Evolutionary conservation across 2,888 invertebrate genomes (phyloP).

Genomic region (Quadroppia sp.): DNA sequence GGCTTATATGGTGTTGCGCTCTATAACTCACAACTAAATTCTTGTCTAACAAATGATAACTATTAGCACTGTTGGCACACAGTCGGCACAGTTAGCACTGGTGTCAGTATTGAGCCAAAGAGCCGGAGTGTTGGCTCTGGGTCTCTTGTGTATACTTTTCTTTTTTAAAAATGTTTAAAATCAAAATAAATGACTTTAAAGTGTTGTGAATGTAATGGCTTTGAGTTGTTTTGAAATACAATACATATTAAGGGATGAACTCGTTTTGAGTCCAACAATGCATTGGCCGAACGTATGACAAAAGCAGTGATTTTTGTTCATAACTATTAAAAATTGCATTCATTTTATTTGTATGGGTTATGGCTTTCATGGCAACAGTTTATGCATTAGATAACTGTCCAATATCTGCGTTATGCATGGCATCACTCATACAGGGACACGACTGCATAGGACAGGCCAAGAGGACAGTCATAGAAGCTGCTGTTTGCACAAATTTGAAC

Average conservation of each 20-base stretch:
- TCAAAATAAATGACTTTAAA: slow-evolving; percentile 35
- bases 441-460: not conserved
- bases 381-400: not conserved
- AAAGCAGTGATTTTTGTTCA: slow-evolving; percentile 3
- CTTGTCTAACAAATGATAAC: slow-evolving; percentile 16
- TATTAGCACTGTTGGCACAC: too few species aligned
- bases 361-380: slow-evolving; percentile 36
- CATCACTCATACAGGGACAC: not conserved
- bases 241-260: slow-evolving; percentile 9
- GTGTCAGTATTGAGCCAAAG: not conserved
- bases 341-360: slow-evolving; percentile 25
- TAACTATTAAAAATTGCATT: not conserved
- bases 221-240: not conserved
- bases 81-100: too few species aligned
- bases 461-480: not conserved
- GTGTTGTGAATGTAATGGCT: not conserved
- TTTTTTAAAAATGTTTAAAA: slow-evolving; percentile 28
- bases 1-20: slow-evolving; percentile 27
- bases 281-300: slow-evolving; percentile 7
- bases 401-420: slow-evolving; percentile 31
- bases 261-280: not conserved
- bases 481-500: not conserved
- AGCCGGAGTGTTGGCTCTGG: not conserved
- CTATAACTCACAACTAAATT: not conserved
- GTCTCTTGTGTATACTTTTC: slow-evolving; percentile 22